Percentiles rank a stretch among this genome's conserved stretches.
These are phyloP conservation scores for Meriones unguiculatus DNA, from an alignment of 2,113 vertebrate genomes.

Conservation along the genomic window DNA sequence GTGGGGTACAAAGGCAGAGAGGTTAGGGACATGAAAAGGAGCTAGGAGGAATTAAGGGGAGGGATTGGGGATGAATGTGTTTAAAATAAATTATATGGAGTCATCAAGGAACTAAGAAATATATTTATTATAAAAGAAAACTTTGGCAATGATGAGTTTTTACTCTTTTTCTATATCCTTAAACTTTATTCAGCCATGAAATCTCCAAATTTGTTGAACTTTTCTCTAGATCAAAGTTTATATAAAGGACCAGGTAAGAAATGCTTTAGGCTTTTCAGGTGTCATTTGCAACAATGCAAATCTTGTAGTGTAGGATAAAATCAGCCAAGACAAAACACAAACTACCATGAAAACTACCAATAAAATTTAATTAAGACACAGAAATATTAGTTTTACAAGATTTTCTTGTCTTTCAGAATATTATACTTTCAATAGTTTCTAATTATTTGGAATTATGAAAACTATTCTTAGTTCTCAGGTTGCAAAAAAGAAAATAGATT, in stretches of 20 bases:
- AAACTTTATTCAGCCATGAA: not conserved
- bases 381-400: constrained; percentile 40
- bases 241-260: not conserved
- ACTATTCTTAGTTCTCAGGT: constrained; percentile 4
- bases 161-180: not conserved
- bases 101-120: not conserved
- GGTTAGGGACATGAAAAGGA: not conserved
- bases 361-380: not conserved
- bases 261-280: not conserved
- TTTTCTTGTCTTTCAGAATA: not conserved
- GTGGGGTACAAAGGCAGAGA: not conserved
- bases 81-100: not conserved
- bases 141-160: not conserved
- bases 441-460: not conserved
- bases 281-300: not conserved
- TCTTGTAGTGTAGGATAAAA: not conserved
- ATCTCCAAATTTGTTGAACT: not conserved
- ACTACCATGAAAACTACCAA: not conserved
- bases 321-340: not conserved
- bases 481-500: not conserved
- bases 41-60: not conserved
- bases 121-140: not conserved
- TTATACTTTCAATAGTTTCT: not conserved
- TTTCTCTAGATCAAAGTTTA: constrained; percentile 17
- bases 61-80: not conserved